These are phyloP conservation scores for Matsumyia berberina DNA, from an alignment of 2,888 invertebrate genomes.

Conservation along the genomic window DNA sequence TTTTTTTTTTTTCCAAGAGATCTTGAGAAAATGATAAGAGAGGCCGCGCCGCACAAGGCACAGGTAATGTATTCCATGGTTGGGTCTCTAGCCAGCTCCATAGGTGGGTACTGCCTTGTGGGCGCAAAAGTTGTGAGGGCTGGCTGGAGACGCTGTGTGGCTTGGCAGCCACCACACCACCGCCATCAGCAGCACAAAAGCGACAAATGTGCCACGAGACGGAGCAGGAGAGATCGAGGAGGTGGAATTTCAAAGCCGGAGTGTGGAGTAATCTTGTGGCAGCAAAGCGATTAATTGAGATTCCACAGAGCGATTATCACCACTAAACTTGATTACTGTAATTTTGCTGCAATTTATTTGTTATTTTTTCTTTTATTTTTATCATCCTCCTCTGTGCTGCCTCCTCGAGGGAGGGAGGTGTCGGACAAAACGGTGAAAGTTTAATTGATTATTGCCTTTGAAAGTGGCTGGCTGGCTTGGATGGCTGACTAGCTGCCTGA, in stretches of 20 bases:
- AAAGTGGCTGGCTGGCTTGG: conserved; percentile 23
- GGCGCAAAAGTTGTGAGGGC: conserved; percentile 72
- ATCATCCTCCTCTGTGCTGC: neutral
- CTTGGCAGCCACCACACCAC: conserved; percentile 37
- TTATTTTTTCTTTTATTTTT: conserved; percentile 58
- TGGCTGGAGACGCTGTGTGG: conserved; percentile 55
- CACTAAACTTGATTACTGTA: conserved; percentile 78
- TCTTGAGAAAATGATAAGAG: conserved; percentile 74
- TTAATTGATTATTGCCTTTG: conserved; percentile 74
- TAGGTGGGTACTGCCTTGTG: conserved; percentile 61
- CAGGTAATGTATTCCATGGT: conserved; percentile 69
- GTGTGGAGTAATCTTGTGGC: conserved; percentile 75
- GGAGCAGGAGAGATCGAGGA: neutral
- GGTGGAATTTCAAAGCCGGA: conserved; percentile 7
- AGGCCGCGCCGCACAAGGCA: conserved; percentile 75
- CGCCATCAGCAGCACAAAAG: conserved; percentile 22
- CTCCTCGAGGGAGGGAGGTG: conserved; percentile 26
- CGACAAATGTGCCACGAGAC: conserved; percentile 4
- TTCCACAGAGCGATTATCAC: conserved; percentile 78
- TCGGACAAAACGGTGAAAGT: conserved; percentile 71
- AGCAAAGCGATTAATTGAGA: conserved; percentile 77
- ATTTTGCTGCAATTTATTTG: conserved; percentile 77
- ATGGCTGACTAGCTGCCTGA: too few relatives aligned
- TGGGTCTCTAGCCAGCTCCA: conserved; percentile 49
- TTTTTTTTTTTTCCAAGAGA: conserved; percentile 53